phyloP scores from a whole-genome alignment of 2,888 invertebrate species.

The Hydriomena furcata region DNA sequence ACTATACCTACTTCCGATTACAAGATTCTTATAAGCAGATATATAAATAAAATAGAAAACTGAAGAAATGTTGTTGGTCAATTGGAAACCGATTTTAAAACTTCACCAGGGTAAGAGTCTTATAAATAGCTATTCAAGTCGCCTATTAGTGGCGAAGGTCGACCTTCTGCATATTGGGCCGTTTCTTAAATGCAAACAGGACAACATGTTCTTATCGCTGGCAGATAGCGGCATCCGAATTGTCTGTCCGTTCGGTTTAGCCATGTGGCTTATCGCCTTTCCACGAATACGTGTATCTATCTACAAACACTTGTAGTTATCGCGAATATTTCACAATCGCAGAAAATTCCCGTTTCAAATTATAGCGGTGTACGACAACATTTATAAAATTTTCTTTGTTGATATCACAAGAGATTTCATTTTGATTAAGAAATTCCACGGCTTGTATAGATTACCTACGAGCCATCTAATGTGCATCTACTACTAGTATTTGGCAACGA shows the following conservation, averaged over 20 bases:
- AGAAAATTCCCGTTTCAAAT: conserved; percentile 39
- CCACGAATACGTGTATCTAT: conserved; percentile 72
- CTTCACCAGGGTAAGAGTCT: too few species aligned
- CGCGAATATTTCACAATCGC: conserved; percentile 70
- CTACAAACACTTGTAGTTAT: conserved; percentile 75
- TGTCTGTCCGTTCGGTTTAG: conserved; percentile 54
- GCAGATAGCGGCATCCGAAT: conserved; percentile 71
- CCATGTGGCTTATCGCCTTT: conserved; percentile 64
- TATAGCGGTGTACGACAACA: too few species aligned
- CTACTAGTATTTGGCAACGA: conserved; percentile 20
- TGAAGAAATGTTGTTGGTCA: too few species aligned
- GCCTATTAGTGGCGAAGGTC: background rate
- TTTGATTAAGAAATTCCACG: too few species aligned
- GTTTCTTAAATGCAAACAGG: conserved; percentile 38
- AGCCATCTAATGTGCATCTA: background rate
- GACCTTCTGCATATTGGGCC: conserved; percentile 4
- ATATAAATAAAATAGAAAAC: too few species aligned
- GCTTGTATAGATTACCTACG: background rate
- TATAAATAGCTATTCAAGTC: background rate
- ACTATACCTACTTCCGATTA: conserved; percentile 3
- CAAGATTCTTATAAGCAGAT: background rate
- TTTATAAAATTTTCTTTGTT: background rate
- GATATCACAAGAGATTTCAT: background rate
- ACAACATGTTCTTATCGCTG: conserved; percentile 57
- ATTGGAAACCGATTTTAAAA: too few species aligned